These are phyloP conservation scores for Scolanthus callimorphus DNA, from an alignment of 92 coral and sea anemone genomes.

Conservation along the genomic window DNA sequence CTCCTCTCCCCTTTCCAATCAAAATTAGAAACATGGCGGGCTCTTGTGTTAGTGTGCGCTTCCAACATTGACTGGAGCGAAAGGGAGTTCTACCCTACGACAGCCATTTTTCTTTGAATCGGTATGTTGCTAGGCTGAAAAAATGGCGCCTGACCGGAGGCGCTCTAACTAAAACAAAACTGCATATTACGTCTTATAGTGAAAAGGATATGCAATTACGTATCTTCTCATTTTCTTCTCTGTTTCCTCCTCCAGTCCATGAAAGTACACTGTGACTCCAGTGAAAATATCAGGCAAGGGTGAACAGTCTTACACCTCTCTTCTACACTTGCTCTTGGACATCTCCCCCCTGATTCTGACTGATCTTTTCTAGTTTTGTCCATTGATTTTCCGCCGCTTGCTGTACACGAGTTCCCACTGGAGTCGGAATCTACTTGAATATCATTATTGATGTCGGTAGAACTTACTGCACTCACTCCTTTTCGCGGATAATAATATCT, in stretches of 20 bases:
- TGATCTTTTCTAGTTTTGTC: constrained; percentile 9
- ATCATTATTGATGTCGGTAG: neutral
- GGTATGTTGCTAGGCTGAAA: too few relatives aligned
- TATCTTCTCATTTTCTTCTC: constrained; percentile 59
- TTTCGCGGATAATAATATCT: constrained; percentile 69
- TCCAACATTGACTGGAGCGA: too few relatives aligned
- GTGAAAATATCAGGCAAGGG: constrained; percentile 65
- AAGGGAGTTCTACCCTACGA: too few relatives aligned
- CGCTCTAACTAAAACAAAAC: too few relatives aligned
- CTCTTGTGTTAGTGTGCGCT: too few relatives aligned
- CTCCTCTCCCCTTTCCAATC: too few relatives aligned
- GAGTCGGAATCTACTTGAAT: neutral
- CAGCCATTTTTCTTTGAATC: too few relatives aligned
- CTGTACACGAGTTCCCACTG: too few relatives aligned
- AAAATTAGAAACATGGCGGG: too few relatives aligned
- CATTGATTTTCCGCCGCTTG: constrained; percentile 11
- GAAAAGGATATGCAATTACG: constrained; percentile 87
- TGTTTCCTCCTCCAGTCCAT: constrained; percentile 38
- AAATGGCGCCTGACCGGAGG: too few relatives aligned
- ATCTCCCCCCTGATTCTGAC: neutral
- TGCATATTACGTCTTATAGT: too few relatives aligned
- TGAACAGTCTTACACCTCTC: neutral
- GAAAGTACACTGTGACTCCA: constrained; percentile 67
- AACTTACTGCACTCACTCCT: constrained; percentile 1
- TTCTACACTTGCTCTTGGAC: neutral